phyloP scores from a whole-genome alignment of 2,888 invertebrate genomes.

The Drosophila emarginata region DNA sequence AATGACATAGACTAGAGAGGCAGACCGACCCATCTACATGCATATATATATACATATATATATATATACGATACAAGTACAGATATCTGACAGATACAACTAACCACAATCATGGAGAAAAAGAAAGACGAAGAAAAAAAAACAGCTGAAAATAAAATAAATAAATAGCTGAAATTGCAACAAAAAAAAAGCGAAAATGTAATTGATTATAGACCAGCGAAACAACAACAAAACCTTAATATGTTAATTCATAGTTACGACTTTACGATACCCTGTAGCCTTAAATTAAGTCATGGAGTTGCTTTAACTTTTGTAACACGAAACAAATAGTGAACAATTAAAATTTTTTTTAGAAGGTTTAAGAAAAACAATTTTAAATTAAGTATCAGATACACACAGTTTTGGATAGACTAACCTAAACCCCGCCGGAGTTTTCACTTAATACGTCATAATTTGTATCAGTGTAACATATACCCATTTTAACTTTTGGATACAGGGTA shows the following conservation, averaged over 20 bases:
- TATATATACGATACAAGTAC: slow-evolving; percentile 29
- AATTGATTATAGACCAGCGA: slow-evolving; percentile 65
- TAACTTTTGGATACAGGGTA: not conserved
- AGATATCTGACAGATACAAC: slow-evolving; percentile 73
- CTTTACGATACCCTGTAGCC: not conserved
- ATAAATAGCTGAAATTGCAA: slow-evolving; percentile 77
- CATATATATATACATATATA: slow-evolving; percentile 24
- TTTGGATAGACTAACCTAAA: no score
- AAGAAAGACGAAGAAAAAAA: slow-evolving; percentile 32
- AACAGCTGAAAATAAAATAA: slow-evolving; percentile 74
- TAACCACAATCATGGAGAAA: slow-evolving; percentile 19
- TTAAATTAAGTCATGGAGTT: not conserved
- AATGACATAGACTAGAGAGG: slow-evolving; percentile 43
- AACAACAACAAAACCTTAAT: slow-evolving; percentile 12
- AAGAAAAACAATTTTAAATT: no score
- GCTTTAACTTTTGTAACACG: no score
- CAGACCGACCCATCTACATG: slow-evolving; percentile 2
- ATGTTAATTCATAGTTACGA: not conserved
- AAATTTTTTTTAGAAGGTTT: no score
- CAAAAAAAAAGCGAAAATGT: slow-evolving; percentile 65
- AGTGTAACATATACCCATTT: not conserved
- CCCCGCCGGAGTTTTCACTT: no score
- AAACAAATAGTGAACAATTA: no score
- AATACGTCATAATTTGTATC: not conserved
- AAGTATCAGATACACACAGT: no score